A percentile compares a stretch with the other conserved stretches of the same genome.
Evolutionary conservation across 2,113 vertebrate species (phyloP).

Genomic region (Channa maculata): DNA sequence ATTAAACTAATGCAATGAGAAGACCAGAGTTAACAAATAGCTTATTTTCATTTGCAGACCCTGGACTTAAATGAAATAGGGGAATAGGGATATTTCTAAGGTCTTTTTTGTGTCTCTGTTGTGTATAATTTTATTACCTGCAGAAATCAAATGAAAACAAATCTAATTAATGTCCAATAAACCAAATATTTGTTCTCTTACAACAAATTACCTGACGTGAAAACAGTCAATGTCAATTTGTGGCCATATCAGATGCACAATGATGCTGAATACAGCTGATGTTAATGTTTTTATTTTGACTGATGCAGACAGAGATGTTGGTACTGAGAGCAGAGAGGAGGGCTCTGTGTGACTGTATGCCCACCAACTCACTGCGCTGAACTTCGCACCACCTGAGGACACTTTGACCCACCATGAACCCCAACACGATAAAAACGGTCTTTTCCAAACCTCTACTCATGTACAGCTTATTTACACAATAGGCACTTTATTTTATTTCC

Average conservation of each 20-base stretch:
- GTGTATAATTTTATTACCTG: not conserved
- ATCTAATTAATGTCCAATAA: not conserved
- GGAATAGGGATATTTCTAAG: too few relatives aligned
- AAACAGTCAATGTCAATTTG: too few relatives aligned
- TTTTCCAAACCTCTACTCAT: conserved; percentile 50
- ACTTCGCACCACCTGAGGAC: not conserved
- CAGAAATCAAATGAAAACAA: not conserved
- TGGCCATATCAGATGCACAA: too few relatives aligned
- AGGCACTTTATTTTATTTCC: conserved; percentile 74
- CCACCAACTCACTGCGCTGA: conserved; percentile 84
- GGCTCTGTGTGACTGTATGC: conserved; percentile 93
- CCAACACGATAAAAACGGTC: not conserved
- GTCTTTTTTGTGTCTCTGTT: too few relatives aligned
- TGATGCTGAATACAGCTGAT: not conserved
- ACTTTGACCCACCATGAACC: conserved; percentile 8
- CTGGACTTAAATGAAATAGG: too few relatives aligned
- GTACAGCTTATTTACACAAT: conserved; percentile 40
- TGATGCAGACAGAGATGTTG: conserved; percentile 89
- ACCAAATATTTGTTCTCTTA: too few relatives aligned
- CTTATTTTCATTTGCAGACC: too few relatives aligned
- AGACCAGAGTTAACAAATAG: too few relatives aligned
- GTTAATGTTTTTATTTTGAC: conserved; percentile 7
- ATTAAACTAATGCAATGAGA: too few relatives aligned
- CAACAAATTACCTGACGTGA: not conserved
- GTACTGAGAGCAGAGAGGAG: conserved; percentile 91